Base-by-base conservation (phyloP, 2,113 vertebrate species). In the Drymodes brunneopygia region DNA sequence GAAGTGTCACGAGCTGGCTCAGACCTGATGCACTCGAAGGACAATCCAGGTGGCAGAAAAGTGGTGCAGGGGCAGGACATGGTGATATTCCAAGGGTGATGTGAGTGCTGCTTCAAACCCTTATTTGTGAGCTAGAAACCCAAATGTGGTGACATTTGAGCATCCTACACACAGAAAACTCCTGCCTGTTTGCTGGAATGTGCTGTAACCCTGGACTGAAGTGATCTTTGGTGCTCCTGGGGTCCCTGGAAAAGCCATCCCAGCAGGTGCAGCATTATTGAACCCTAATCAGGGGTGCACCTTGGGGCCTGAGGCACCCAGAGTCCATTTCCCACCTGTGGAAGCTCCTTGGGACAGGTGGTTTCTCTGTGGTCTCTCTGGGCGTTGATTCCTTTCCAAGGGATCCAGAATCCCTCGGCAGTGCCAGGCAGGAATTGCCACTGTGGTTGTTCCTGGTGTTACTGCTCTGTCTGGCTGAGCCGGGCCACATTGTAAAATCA, bases 131-230 rank as follows among this genome's bases (percentile, higher is more conserved):
- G 66, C 29, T 61, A 11, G 0, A 5, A 72, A 27, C 6, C 47
- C 24, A 10, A 28, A 31, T 48, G 20, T 1, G 10, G 35, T 10
- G 58, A 16, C 47, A 11, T 64, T 44, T n/a, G 71, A 35, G 57
- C 58, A 21, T 18, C 48, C 57, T 24, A 8, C 62, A 19, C 7
- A 1, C 23, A 36, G 23, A 16, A 15, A 7, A 4, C 29, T 80
- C 2, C 1, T 14, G 61, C 24, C 73, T 60, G 18, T 24, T 60
- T 25, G 33, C 19, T 64, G 81, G 48, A 3, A 1, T 1, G 14
- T 54, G 35, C 6, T 0, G 0, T 16, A 11, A 58, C 27, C 24
- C 54, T 35, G 40, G 47, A 4, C 53, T 67, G 60, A 56, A 64
- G 65, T 2, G 12, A 16, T 16, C 1, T 47, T 16, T 33, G 77